phyloP scores from a whole-genome alignment of 2,888 invertebrate genomes.

The Calephelis perditalis region DNA sequence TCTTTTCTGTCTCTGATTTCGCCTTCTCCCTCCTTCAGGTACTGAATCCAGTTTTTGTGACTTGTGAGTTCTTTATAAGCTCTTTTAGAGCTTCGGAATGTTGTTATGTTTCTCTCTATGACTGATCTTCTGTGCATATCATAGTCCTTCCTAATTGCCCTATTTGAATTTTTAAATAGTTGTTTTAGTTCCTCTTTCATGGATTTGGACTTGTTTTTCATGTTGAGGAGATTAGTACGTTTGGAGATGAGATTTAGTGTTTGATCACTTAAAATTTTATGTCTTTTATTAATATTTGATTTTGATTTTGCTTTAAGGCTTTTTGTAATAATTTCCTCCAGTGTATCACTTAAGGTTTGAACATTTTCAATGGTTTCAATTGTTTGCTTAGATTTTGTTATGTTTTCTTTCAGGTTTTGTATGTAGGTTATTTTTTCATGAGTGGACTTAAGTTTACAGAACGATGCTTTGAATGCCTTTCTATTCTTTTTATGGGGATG shows the following conservation, averaged over 20 bases:
- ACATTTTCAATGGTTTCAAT: constrained; percentile 10
- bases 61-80: constrained; percentile 7
- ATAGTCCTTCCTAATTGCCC: constrained; percentile 12
- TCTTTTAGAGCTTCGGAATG: constrained; percentile 6
- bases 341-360: constrained; percentile 8
- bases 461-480: not conserved
- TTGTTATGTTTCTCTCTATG: constrained; percentile 10
- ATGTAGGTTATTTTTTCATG: not conserved
- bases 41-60: too few relatives aligned
- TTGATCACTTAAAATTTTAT: constrained; percentile 5
- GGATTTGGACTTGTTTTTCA: constrained; percentile 9
- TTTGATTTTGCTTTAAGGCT: constrained; percentile 24
- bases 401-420: constrained; percentile 11
- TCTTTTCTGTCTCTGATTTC: too few relatives aligned
- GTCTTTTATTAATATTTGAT: not conserved
- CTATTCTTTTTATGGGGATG: not conserved
- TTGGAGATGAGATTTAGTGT: not conserved
- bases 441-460: not conserved
- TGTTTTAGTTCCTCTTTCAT: constrained; percentile 11
- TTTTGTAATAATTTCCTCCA: constrained; percentile 12
- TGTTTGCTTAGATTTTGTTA: constrained; percentile 10
- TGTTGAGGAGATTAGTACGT: constrained; percentile 5
- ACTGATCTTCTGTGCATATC: not conserved
- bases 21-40: too few relatives aligned
- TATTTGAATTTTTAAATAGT: constrained; percentile 12